These are phyloP conservation scores for Mobula hypostoma DNA, from an alignment of 2,113 vertebrate species.

Conservation along the genomic window DNA sequence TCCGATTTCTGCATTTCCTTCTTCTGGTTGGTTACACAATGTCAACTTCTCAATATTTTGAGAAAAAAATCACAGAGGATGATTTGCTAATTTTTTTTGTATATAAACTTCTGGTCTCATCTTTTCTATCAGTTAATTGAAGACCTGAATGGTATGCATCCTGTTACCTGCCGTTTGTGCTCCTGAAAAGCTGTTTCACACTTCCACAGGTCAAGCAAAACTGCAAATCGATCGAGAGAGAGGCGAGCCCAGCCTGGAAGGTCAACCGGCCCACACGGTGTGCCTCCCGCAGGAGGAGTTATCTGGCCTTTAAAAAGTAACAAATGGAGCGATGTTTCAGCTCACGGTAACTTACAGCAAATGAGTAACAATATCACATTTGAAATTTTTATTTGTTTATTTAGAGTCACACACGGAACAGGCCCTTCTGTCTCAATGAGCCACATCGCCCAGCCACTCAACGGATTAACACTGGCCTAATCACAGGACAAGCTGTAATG, in stretches of 20 bases:
- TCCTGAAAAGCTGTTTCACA: conserved; percentile 58
- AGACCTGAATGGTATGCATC: background rate
- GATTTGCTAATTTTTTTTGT: background rate
- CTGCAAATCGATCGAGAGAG: conserved; percentile 52
- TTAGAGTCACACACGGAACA: too few species aligned
- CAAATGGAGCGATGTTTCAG: background rate
- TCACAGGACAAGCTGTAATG: too few species aligned
- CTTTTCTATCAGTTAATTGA: background rate
- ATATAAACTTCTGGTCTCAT: background rate
- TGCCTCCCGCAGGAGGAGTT: background rate
- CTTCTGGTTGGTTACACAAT: background rate
- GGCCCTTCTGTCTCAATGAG: too few species aligned
- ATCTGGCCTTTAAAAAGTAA: conserved; percentile 1
- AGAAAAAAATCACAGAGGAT: background rate
- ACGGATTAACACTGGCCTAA: too few species aligned
- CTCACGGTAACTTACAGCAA: background rate
- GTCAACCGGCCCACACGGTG: conserved; percentile 35
- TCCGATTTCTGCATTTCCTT: background rate
- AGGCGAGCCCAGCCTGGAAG: conserved; percentile 42
- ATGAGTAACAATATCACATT: background rate
- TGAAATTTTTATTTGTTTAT: too few species aligned
- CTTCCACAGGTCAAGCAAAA: conserved; percentile 64
- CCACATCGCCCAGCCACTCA: too few species aligned
- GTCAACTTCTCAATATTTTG: background rate
- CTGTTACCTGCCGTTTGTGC: conserved; percentile 59